A percentile compares a stretch with the other conserved stretches of the same genome.
phyloP scores from a whole-genome alignment of 2,888 invertebrate genomes.

The Hanleya hanleyi region DNA sequence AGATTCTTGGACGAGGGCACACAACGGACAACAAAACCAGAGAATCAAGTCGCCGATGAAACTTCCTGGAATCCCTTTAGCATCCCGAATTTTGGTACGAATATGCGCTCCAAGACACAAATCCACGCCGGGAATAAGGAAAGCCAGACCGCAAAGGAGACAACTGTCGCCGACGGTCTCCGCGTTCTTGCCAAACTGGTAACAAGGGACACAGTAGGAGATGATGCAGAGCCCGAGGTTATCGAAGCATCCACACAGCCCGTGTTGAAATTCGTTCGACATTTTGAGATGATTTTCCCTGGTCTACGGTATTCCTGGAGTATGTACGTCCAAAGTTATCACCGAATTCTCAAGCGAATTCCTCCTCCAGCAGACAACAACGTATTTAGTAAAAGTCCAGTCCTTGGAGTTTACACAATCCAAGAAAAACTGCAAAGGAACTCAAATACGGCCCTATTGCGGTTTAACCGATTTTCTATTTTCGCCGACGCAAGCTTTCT shows the following conservation, averaged over 20 bases:
- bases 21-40: slow-evolving; percentile 60
- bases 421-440: no score
- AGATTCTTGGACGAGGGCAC: slow-evolving; percentile 63
- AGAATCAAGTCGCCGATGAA: slow-evolving; percentile 57
- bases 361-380: no score
- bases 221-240: slow-evolving; percentile 65
- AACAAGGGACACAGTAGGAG: slow-evolving; percentile 67
- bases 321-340: no score
- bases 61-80: slow-evolving; percentile 61
- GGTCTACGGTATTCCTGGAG: no score
- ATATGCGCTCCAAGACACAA: slow-evolving; percentile 53
- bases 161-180: slow-evolving; percentile 68
- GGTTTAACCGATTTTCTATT: no score
- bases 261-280: slow-evolving; percentile 57
- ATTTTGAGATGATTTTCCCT: slow-evolving; percentile 15
- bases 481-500: no score
- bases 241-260: slow-evolving; percentile 69
- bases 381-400: no score
- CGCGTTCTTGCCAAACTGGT: slow-evolving; percentile 69
- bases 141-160: slow-evolving; percentile 61
- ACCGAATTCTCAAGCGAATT: no score
- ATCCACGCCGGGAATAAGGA: slow-evolving; percentile 56
- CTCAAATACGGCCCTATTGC: no score
- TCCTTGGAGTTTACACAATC: no score
- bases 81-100: slow-evolving; percentile 62